Base-by-base conservation (phyloP, 2,888 invertebrate genomes). In the Mesoligia furuncula region DNA sequence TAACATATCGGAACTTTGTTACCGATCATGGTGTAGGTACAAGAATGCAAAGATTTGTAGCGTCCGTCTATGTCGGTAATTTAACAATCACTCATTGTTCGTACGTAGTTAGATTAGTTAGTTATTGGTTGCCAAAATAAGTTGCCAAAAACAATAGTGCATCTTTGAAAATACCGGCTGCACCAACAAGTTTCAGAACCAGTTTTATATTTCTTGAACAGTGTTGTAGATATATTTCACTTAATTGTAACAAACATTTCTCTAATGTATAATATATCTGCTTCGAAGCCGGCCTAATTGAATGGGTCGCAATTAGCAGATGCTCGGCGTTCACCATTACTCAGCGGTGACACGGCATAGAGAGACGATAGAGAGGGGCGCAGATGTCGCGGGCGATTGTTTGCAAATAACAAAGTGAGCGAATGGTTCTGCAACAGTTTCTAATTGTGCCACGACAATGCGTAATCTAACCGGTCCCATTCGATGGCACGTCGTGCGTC, bases 361-460 rank as follows among this genome's bases (percentile, higher is more conserved):
- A 84, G 87, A 85, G 82, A 81, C 86, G 79, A 85, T 78, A 86
- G 89, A 86, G 89, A 89, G 91, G 90, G 92, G 91, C 93, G 94
- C 96, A 96, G 96, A 96, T 96, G 96, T 94, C 93, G 90, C 87
- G 84, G 90, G 89, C 94, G 93, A 95, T 95, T 96, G 95, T 95
- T 95, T 95, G 95, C 93, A 94, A 94, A 95, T 95, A 95, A 95
- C 94, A 95, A 95, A 96, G 95, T 95, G 91, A 92, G 91, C 92
- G 89, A 91, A 89, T 93, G 92, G 93, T 89, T 90, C 93, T 91
- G 93, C 94, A 94, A 96, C 95, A 96, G 94, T 95, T 95, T 96
- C 94, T 96, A 96, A 96, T 96, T 96, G 96, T 96, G 91, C 94
- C 95, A 90, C 95, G 93, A 96, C 95, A 96, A 95, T 96, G 93